These are phyloP conservation scores for Hartigia nigra DNA, from an alignment of 2,888 invertebrate genomes.

Conservation along the genomic window DNA sequence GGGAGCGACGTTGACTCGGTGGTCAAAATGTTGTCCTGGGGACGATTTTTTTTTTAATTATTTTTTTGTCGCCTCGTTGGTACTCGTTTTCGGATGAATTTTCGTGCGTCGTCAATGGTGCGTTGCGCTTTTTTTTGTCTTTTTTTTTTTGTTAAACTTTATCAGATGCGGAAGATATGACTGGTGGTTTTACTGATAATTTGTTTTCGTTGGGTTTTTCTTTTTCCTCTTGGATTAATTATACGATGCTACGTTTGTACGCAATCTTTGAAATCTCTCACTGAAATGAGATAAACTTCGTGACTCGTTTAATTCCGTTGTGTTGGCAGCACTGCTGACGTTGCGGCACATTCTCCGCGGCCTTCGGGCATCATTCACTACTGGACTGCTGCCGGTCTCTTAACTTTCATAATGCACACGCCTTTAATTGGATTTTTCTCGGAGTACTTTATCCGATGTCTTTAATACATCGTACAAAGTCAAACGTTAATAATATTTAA, in stretches of 20 bases:
- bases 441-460: neutral
- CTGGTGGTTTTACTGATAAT: neutral
- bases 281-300: neutral
- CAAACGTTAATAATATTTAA: neutral
- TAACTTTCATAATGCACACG: constrained; percentile 56
- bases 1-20: too few relatives aligned
- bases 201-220: constrained; percentile 12
- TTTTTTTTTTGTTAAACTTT: neutral
- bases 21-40: too few relatives aligned
- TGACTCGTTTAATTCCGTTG: neutral
- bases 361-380: constrained; percentile 63
- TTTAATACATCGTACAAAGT: neutral
- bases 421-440: constrained; percentile 61
- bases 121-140: too few relatives aligned
- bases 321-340: constrained; percentile 20
- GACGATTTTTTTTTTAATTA: too few relatives aligned
- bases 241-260: neutral
- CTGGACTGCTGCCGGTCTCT: constrained; percentile 49
- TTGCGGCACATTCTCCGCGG: constrained; percentile 52
- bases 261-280: neutral
- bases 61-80: neutral
- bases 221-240: neutral
- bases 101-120: too few relatives aligned
- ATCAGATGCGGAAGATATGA: neutral
- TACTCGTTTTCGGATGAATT: constrained; percentile 13